Evolutionary conservation across 2,797 vertebrate species (phyloP), one percentile per base, ranked within the genome.

Genomic region (Hydrolagus colliei): DNA sequence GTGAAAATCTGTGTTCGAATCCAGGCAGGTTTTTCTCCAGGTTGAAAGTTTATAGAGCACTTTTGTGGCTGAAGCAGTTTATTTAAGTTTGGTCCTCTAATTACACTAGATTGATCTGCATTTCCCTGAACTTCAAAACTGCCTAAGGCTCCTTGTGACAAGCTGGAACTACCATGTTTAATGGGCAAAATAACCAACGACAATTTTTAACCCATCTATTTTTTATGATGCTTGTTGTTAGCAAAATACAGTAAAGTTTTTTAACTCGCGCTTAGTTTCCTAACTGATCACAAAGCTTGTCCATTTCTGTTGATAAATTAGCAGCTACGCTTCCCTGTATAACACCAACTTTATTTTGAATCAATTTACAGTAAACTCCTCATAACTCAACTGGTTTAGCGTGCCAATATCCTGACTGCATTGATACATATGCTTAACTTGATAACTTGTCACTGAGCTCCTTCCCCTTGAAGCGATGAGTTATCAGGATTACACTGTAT

Each of bases 121-220:
- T 35, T 71, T 71, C 65, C 71, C 27, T 52, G 79, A 52, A 35
- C 16, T 84, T 84, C 79, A 68, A 84, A 27, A 71, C 68, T 84
- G 79, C 65, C 79, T 68, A 32, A 71, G 65, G 65, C 65, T 71
- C 62, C 18, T 84, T 63, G 79, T 84, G 79, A 84, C 79, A 63
- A 20, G 3, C 65, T 52, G 35, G 79, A 68, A 63, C n/a, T 9
- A 22, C 20, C 41, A 52, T 20, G 16, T 68, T 13, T 41, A 68
- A 9, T 22, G 79, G 79, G 65, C 67, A 84, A 82, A 35, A 68
- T 71, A 18, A 71, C 71, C 11, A 82, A 82, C 41, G 68, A 67
- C 68, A 67, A 82, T 41, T 62, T 67, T 32, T 10, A 13, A 20
- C 65, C 18, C 32, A 68, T 52, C 68, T 73, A 2, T 84, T 52